phyloP scores from a whole-genome alignment of 2,888 invertebrate species.

The Pegoplata infirma region DNA sequence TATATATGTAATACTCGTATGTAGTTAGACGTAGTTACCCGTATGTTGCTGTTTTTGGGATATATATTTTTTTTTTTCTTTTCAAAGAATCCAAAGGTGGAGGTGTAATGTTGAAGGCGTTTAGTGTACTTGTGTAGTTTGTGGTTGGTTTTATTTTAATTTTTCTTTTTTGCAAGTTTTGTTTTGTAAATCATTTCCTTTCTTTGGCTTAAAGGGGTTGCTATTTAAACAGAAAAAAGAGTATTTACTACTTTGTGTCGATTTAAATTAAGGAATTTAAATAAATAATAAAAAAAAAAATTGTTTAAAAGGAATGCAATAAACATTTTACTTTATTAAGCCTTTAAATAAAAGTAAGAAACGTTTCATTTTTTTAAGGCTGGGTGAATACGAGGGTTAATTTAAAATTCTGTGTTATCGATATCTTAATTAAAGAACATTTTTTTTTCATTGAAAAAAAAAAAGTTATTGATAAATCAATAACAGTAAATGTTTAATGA shows the following conservation, averaged over 20 bases:
- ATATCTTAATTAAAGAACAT: too few species aligned
- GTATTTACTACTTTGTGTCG: constrained; percentile 26
- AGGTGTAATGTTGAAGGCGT: constrained; percentile 54
- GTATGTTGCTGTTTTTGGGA: constrained; percentile 3
- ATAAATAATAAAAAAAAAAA: not conserved
- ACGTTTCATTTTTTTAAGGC: too few species aligned
- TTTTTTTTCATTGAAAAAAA: too few species aligned
- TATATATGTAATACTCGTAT: not conserved
- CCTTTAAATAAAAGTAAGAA: too few species aligned
- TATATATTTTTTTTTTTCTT: too few species aligned
- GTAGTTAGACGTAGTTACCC: not conserved
- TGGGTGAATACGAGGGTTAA: too few species aligned
- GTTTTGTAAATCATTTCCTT: constrained; percentile 56
- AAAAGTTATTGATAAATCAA: too few species aligned
- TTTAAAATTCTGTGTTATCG: too few species aligned
- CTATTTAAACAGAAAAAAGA: constrained; percentile 6
- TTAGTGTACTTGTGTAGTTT: constrained; percentile 46
- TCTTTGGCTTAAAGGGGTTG: constrained; percentile 15
- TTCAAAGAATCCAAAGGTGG: constrained; percentile 24
- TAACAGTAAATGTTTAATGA: too few species aligned
- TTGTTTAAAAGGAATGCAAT: not conserved
- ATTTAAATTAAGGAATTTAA: constrained; percentile 40
- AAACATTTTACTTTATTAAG: not conserved
- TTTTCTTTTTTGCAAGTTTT: constrained; percentile 24
- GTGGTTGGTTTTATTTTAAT: constrained; percentile 44